A percentile compares a stretch with the other conserved stretches of the same genome.
Evolutionary conservation across 2,797 vertebrate genomes (phyloP).

Genomic region (Xenentodon cancila): DNA sequence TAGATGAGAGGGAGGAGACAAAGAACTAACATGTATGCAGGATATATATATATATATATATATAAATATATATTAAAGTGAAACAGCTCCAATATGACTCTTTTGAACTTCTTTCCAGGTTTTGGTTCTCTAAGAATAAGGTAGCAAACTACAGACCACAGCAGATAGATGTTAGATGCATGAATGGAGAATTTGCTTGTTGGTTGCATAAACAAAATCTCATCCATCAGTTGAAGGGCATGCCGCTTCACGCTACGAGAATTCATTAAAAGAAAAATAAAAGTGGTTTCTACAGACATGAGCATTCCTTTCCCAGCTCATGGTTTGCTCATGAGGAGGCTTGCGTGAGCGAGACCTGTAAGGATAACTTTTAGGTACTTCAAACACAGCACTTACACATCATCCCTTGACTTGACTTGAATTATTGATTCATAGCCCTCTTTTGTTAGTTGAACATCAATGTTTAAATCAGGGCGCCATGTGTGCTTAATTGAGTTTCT

Average conservation of each 20-base stretch:
- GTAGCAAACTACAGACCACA: slow-evolving; percentile 17
- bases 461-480: slow-evolving; percentile 39
- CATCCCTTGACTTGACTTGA: slow-evolving; percentile 27
- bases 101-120: slow-evolving; percentile 19
- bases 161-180: slow-evolving; percentile 36
- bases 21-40: slow-evolving; percentile 30
- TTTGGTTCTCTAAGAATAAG: slow-evolving; percentile 12
- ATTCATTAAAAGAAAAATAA: slow-evolving; percentile 19
- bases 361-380: slow-evolving; percentile 27
- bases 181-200: slow-evolving; percentile 53
- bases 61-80: too few species aligned
- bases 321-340: slow-evolving; percentile 19
- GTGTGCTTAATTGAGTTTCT: slow-evolving; percentile 16
- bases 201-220: slow-evolving; percentile 54
- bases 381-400: slow-evolving; percentile 11
- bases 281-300: background rate
- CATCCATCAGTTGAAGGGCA: slow-evolving; percentile 38
- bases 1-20: slow-evolving; percentile 10
- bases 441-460: slow-evolving; percentile 42
- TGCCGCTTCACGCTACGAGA: slow-evolving; percentile 20
- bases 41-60: background rate
- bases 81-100: too few species aligned
- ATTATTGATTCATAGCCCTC: slow-evolving; percentile 52
- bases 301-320: slow-evolving; percentile 12
- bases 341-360: background rate